Conservation (phyloP, 2,888 invertebrate genomes). For the Troides aeacus region DNA sequence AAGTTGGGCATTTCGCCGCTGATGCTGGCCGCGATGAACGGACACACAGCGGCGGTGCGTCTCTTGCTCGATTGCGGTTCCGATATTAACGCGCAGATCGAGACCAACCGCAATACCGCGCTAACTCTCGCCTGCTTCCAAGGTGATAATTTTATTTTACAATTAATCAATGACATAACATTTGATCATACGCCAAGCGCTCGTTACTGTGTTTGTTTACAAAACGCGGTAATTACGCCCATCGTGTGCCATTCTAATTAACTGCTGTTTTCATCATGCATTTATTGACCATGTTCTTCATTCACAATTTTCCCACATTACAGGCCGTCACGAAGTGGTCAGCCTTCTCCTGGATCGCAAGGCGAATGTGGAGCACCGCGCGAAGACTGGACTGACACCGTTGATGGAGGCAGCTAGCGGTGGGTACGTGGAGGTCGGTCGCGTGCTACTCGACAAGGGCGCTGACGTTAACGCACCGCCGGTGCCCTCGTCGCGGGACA, state of each 20-base stretch:
- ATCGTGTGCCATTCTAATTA: too few species aligned
- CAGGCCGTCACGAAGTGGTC: constrained; percentile 95
- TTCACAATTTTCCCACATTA: too few species aligned
- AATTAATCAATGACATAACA: not conserved
- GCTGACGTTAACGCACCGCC: constrained; percentile 99
- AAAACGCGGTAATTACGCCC: too few species aligned
- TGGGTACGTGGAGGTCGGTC: constrained; percentile 98
- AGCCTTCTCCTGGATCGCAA: constrained; percentile 96
- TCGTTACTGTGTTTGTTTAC: too few species aligned
- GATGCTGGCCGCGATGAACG: constrained; percentile 99
- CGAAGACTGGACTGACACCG: constrained; percentile 99
- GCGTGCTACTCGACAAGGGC: constrained; percentile 96
- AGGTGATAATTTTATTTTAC: constrained; percentile 75
- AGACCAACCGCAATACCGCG: constrained; percentile 99
- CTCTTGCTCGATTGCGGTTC: constrained; percentile 97
- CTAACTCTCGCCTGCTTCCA: constrained; percentile 99
- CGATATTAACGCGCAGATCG: constrained; percentile 99
- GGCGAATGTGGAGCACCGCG: constrained; percentile 99
- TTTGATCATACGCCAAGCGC: too few species aligned
- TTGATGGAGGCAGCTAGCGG: constrained; percentile 99
- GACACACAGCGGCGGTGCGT: constrained; percentile 92
- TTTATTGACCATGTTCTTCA: too few species aligned
- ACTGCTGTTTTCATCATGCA: too few species aligned
- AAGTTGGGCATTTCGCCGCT: constrained; percentile 99
- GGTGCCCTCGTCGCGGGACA: constrained; percentile 98